A percentile compares a stretch with the other conserved stretches of the same genome.
These are phyloP conservation scores for Sphaerodactylus townsendi DNA, from an alignment of 2,113 vertebrate species.

Conservation along the genomic window DNA sequence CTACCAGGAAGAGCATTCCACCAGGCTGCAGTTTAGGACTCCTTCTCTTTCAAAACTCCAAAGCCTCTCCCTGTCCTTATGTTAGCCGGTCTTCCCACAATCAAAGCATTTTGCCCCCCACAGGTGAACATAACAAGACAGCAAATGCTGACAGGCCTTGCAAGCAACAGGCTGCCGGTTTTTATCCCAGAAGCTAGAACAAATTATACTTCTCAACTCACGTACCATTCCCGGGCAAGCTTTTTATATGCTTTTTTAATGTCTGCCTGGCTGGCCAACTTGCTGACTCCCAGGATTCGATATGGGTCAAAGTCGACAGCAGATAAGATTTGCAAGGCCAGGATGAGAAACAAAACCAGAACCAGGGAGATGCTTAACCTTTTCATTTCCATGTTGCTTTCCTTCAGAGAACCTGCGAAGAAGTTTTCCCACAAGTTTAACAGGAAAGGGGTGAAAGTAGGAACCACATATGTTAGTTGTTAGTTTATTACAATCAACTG, in stretches of 20 bases:
- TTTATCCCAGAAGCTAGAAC: background rate
- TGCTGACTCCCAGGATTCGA: conserved; percentile 86
- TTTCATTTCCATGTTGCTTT: conserved; percentile 70
- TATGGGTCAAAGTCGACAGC: conserved; percentile 90
- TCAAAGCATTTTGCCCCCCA: background rate
- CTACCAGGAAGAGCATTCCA: too few relatives aligned
- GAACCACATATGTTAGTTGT: too few relatives aligned
- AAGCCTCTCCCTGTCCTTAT: background rate
- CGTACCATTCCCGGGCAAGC: conserved; percentile 93
- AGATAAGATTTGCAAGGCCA: conserved; percentile 72
- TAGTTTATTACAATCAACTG: too few relatives aligned
- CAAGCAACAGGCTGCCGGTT: background rate
- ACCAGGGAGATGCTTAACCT: conserved; percentile 66
- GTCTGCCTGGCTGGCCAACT: conserved; percentile 86
- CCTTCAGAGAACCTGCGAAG: conserved; percentile 19
- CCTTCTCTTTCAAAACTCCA: background rate
- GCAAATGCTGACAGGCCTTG: background rate
- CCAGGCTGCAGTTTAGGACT: too few relatives aligned
- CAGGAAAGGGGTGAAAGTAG: too few relatives aligned
- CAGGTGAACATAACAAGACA: too few relatives aligned
- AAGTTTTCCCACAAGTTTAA: background rate
- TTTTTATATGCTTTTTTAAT: conserved; percentile 98
- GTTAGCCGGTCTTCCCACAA: too few relatives aligned
- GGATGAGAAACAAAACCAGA: conserved; percentile 73
- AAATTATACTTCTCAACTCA: conserved; percentile 33